Base-by-base conservation (phyloP, 2,888 invertebrate species). In the Agrilus mali region DNA sequence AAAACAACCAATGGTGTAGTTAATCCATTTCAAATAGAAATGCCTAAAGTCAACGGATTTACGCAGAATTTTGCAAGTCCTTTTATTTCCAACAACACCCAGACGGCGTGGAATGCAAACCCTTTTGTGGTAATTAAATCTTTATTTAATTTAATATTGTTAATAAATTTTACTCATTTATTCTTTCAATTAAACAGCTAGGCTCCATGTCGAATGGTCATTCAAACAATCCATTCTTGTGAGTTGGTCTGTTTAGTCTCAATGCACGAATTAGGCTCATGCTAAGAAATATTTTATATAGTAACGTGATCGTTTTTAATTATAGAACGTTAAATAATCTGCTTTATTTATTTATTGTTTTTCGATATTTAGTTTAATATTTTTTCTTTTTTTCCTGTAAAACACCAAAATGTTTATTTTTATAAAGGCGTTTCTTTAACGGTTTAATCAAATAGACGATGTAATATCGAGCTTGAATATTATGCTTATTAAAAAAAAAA, bases 191-290 rank as follows among this genome's bases (percentile, higher is more conserved):
- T 27, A 10, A 27, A 38, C 58, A 68, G 62, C 59, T 67, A 44
- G 65, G 61, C 33, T 55, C 64, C 27, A 55, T 60, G 38, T 51
- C 63, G 31, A 57, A 58, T 39, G 59, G 68, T 53, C 71, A 69
- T 60, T 71, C 74, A 46, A 75, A 71, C 63, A 76, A 76, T 58
- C 76, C 76, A 36, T 76, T 76, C 62, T 74, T 76, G 70, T 75
- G 72, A 73, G 55, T 44, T 42, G 38, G 33, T 22, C 27, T 27
- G 27, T 27, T 10, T 10, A 27, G 10, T 27, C 27, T 27, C 27
- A 27, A 27, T 10, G 27, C 10, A 27, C 27, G 27, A 27, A 27
- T 27, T 27, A 2, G 27, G 27, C 27, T 27, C 27, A 27, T 27
- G 10, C 4, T 27, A 27, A 27, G 27, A 27, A 27, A 27, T 27